Conservation (phyloP, 2,888 invertebrate genomes). For the Ischnura elegans region DNA sequence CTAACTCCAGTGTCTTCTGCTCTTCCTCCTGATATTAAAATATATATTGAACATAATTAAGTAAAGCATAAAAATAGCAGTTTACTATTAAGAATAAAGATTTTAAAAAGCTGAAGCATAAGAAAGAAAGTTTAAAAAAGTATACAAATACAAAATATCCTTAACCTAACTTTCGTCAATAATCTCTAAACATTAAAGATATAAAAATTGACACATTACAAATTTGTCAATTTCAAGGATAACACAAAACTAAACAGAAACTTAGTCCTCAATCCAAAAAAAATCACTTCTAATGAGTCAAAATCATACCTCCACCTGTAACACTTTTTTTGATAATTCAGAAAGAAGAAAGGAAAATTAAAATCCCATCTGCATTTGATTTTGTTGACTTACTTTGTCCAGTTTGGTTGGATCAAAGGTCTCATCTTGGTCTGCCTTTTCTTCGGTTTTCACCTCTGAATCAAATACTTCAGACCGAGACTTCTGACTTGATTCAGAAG, state of each 20-base stretch:
- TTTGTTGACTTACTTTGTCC: slow-evolving; percentile 82
- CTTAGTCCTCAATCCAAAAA: background rate
- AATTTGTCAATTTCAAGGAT: no score
- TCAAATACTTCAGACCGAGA: slow-evolving; percentile 49
- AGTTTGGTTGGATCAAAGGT: slow-evolving; percentile 87
- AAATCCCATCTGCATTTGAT: slow-evolving; percentile 3
- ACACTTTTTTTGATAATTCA: no score
- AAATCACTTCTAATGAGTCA: background rate
- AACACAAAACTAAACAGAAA: no score
- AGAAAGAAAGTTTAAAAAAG: no score
- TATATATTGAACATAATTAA: background rate
- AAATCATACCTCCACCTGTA: background rate
- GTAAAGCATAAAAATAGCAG: background rate
- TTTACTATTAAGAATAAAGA: background rate
- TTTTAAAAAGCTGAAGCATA: background rate
- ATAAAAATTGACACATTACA: no score
- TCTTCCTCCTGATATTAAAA: slow-evolving; percentile 92
- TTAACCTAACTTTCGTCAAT: no score
- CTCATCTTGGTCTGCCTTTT: slow-evolving; percentile 76
- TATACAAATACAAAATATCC: no score
- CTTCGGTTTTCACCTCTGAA: slow-evolving; percentile 73
- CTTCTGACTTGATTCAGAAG: slow-evolving; percentile 65
- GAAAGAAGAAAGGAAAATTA: background rate
- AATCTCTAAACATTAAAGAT: no score
- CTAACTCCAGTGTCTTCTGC: slow-evolving; percentile 92